Base-by-base conservation (phyloP, 1,140 invertebrate species). In the Euschistus heros region DNA sequence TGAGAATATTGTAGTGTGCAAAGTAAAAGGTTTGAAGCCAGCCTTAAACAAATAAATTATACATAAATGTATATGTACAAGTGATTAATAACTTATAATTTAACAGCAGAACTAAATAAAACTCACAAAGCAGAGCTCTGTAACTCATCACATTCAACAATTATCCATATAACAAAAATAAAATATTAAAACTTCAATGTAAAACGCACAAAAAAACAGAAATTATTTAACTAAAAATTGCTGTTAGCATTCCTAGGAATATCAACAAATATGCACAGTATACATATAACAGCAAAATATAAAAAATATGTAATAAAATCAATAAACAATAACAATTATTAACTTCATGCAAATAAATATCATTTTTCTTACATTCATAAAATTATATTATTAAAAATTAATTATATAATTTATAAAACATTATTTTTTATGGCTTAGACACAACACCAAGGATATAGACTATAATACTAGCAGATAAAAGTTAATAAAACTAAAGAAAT, bases 1-100 rank as follows among this genome's bases (percentile, higher is more conserved):
- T 50, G n/a, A 22, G 20, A 57, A 37, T 37, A 37, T 13, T 57
- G 54, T 57, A 57, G 54, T 57, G 54, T 57, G 54, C 54, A 57
- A 57, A 57, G 18, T 24, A 57, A 26, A 57, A 57, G 54, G 54
- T 57, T 57, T 24, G 54, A 57, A 57, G 54, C 54, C 24, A 24
- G 15, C 3, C 24, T 57, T 20, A 4, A 57, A 57, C 22, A 55
- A 55, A 55, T 24, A 57, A 57, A 22, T 27, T 24, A 57, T 4
- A 57, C 15, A 57, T 24, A 22, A 24, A 57, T 24, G 3, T 26
- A 17, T 57, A 27, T 27, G 18, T 18, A 57, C 54, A 57, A 57
- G 33, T 26, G 24, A 57, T 57, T 24, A 57, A 57, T 22, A 57
- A 57, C 18, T 57, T 26, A 26, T 57, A 8, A 27, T 6, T 37